These are phyloP conservation scores for Oryzias dopingdopingensis DNA, from an alignment of 2,797 vertebrate species.

Conservation along the genomic window DNA sequence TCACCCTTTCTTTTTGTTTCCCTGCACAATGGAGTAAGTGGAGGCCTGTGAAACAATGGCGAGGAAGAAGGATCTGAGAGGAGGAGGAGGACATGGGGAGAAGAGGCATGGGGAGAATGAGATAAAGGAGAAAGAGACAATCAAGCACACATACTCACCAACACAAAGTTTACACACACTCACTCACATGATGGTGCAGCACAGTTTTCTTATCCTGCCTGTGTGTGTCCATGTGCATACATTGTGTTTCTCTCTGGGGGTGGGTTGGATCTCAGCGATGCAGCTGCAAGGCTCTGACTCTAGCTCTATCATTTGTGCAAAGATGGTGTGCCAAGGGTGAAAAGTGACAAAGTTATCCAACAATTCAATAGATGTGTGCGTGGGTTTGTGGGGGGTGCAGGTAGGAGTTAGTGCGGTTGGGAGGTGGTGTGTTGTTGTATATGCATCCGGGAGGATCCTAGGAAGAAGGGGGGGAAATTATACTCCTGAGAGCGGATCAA, in stretches of 20 bases:
- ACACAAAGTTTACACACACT: slow-evolving; percentile 20
- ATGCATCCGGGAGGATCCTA: slow-evolving; percentile 21
- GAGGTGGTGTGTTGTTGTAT: no score
- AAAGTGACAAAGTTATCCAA: slow-evolving; percentile 65
- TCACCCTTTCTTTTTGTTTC: slow-evolving; percentile 51
- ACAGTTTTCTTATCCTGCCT: slow-evolving; percentile 41
- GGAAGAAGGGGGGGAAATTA: slow-evolving; percentile 84
- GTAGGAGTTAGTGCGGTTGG: no score
- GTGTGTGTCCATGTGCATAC: slow-evolving; percentile 15
- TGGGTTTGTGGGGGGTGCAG: slow-evolving; percentile 11
- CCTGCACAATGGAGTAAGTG: slow-evolving; percentile 69
- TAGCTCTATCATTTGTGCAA: slow-evolving; percentile 63
- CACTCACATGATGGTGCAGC: slow-evolving; percentile 49
- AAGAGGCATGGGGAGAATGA: slow-evolving; percentile 56
- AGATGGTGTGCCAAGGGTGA: slow-evolving; percentile 55
- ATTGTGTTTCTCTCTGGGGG: slow-evolving; percentile 33
- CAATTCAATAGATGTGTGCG: slow-evolving; percentile 31
- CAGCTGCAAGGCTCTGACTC: slow-evolving; percentile 61
- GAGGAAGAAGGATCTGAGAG: slow-evolving; percentile 64
- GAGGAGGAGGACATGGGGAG: slow-evolving; percentile 61
- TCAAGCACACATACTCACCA: slow-evolving; percentile 29
- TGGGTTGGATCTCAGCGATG: slow-evolving; percentile 53
- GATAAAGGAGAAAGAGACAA: slow-evolving; percentile 61
- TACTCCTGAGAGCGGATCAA: slow-evolving; percentile 77
- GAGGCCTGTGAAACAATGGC: slow-evolving; percentile 66